phyloP scores from a whole-genome alignment of 1,140 invertebrate genomes.

The Papilio xuthus region DNA sequence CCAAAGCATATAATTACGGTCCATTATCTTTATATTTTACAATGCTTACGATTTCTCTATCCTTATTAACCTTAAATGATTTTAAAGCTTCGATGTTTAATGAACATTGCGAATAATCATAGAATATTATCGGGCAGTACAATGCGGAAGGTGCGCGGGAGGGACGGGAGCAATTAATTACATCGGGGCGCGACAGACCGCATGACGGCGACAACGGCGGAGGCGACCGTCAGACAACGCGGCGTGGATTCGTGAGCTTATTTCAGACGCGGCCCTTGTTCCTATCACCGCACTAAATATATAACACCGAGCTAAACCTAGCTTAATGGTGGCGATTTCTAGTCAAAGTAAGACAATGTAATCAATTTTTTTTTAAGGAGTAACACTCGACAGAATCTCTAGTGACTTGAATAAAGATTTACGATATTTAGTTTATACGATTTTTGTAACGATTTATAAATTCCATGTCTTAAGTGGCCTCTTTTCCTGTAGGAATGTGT shows the following conservation, averaged over 20 bases:
- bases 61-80: not conserved
- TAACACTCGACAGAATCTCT: no score
- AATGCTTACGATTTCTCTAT: not conserved
- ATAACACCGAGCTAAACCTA: not conserved
- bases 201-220: not conserved
- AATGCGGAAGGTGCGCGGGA: not conserved
- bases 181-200: not conserved
- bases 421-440: not conserved
- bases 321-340: not conserved
- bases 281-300: not conserved
- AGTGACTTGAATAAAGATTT: not conserved
- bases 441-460: not conserved
- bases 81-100: not conserved
- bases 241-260: not conserved
- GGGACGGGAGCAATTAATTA: not conserved
- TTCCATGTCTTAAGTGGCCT: not conserved
- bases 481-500: not conserved
- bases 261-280: conserved; percentile 10
- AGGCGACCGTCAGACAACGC: conserved; percentile 12
- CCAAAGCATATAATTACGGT: no score
- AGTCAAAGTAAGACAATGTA: not conserved
- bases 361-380: no score
- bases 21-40: no score
- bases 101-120: not conserved
- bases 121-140: not conserved